Conservation (phyloP, 2,888 invertebrate genomes). For the Acanthacorydalis orientalis region DNA sequence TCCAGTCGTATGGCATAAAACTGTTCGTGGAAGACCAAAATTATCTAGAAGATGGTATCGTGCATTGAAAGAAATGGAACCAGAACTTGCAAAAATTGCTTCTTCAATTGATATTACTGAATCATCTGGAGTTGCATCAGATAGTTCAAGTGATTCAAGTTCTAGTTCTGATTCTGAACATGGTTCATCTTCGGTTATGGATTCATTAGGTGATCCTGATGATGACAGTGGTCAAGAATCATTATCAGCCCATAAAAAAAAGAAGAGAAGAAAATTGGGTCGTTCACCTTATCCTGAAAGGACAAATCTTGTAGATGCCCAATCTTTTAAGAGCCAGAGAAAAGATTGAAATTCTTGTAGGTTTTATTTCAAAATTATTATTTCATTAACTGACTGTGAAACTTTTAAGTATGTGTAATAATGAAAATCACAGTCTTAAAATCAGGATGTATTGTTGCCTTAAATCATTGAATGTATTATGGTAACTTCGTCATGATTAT, state of each 20-base stretch:
- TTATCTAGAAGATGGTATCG: conserved; percentile 48
- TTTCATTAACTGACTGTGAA: too few relatives aligned
- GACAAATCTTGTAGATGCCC: too few relatives aligned
- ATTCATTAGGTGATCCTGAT: conserved; percentile 39
- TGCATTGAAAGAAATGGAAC: conserved; percentile 44
- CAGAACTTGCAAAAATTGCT: conserved; percentile 61
- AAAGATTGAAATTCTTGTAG: too few relatives aligned
- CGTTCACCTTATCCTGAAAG: background rate
- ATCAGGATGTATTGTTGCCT: too few relatives aligned
- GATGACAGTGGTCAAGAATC: conserved; percentile 78
- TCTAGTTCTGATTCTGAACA: conserved; percentile 44
- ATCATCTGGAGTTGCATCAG: conserved; percentile 83
- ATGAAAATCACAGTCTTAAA: too few relatives aligned
- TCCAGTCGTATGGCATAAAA: conserved; percentile 96
- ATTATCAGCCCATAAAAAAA: conserved; percentile 68
- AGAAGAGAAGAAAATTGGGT: conserved; percentile 42
- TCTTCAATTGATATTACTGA: conserved; percentile 70
- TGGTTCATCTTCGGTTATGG: conserved; percentile 18
- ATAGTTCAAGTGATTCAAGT: conserved; percentile 82
- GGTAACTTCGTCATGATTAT: too few relatives aligned
- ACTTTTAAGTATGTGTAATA: too few relatives aligned
- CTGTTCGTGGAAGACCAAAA: conserved; percentile 87
- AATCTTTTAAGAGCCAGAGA: too few relatives aligned
- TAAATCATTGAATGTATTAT: too few relatives aligned
- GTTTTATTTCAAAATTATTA: too few relatives aligned